Evolutionary conservation across 2,888 invertebrate species (phyloP).

Genomic region (Sinotaia quadrata): DNA sequence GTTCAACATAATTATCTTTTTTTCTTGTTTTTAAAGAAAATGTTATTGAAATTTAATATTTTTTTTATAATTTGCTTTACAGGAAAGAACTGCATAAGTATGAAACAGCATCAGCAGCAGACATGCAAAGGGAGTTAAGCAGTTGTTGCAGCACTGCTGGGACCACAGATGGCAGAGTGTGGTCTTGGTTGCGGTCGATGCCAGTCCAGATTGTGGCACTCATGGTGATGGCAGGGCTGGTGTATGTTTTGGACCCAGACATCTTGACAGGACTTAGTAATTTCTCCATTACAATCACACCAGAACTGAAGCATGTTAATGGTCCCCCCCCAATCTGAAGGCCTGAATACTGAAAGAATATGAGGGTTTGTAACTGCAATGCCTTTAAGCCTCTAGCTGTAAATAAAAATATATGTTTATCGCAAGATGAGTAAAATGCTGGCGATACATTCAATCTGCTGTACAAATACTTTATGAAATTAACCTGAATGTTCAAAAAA

Average conservation of each 20-base stretch:
- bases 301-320: conserved; percentile 85
- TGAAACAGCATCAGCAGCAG: background rate
- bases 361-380: too few relatives aligned
- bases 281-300: conserved; percentile 83
- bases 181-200: conserved; percentile 50
- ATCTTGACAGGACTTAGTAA: conserved; percentile 76
- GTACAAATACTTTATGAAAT: too few relatives aligned
- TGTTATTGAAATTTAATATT: too few relatives aligned
- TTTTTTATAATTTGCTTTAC: background rate
- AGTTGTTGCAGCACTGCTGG: background rate
- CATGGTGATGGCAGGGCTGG: conserved; percentile 55
- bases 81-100: background rate
- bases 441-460: too few relatives aligned
- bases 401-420: too few relatives aligned
- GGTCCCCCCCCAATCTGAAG: conserved; percentile 82
- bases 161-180: background rate
- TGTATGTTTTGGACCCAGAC: conserved; percentile 59
- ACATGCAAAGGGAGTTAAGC: conserved; percentile 4
- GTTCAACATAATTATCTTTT: too few relatives aligned
- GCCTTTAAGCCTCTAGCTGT: too few relatives aligned
- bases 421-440: too few relatives aligned
- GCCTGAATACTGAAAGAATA: too few relatives aligned
- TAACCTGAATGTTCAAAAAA: too few relatives aligned
- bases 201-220: conserved; percentile 56
- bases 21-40: too few relatives aligned